Percentiles rank a stretch among this genome's conserved stretches.
Conservation (phyloP, 2,797 vertebrate genomes). For the Muscicapa comitata region DNA sequence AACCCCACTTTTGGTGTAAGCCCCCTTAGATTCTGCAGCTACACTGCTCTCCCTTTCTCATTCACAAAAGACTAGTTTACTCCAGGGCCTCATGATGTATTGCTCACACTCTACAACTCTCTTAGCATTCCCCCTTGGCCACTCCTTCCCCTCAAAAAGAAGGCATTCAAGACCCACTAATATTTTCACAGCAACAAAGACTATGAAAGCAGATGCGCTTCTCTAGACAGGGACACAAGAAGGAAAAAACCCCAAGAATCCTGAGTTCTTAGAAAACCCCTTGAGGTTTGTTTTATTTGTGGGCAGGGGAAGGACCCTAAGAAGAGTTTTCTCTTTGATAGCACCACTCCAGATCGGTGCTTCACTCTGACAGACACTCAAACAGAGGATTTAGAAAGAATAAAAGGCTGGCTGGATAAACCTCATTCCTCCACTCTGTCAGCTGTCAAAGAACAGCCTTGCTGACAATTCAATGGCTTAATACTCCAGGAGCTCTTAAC, state of each 20-base stretch:
- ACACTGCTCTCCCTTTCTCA: not conserved
- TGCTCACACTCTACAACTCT: not conserved
- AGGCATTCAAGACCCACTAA: not conserved
- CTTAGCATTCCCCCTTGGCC: not conserved
- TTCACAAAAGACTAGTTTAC: not conserved
- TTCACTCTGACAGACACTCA: conserved; percentile 53
- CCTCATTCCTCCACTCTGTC: conserved; percentile 52
- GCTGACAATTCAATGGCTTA: conserved; percentile 63
- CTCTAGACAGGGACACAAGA: not conserved
- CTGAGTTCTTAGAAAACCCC: not conserved
- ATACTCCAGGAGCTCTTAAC: conserved; percentile 59
- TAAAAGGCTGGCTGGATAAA: conserved; percentile 66
- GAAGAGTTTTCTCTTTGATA: conserved; percentile 62
- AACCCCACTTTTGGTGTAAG: not conserved
- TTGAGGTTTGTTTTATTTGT: not conserved
- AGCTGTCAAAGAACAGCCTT: conserved; percentile 62
- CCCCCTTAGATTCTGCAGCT: not conserved
- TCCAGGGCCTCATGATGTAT: not conserved
- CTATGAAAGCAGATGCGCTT: not conserved
- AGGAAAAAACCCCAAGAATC: not conserved
- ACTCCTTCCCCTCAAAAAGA: not conserved
- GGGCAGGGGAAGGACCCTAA: conserved; percentile 26
- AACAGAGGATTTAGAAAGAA: conserved; percentile 61
- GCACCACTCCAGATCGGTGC: conserved; percentile 47
- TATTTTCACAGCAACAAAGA: not conserved